Base-by-base conservation (phyloP, 2,888 invertebrate species). In the Mimumesa dahlbomi region DNA sequence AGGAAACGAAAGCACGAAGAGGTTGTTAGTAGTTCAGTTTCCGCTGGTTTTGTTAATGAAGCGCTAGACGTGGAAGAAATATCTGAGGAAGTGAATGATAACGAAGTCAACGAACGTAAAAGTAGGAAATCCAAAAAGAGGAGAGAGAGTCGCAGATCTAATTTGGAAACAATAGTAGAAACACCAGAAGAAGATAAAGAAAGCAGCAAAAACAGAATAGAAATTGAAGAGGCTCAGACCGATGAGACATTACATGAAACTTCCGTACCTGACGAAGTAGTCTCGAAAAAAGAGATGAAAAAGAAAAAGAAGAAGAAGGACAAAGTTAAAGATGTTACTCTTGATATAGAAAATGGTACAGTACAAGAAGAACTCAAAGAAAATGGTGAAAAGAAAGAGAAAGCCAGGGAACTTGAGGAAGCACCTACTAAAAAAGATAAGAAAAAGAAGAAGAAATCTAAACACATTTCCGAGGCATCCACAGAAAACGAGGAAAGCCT, bases 111-210 rank as follows among this genome's bases (percentile, higher is more conserved):
- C 16, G 87, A 88, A 53, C 71, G 67, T 7, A 83, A 78, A 54
- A 83, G 66, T 42, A 83, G 75, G 36, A 84, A 81, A 46, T 54
- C 62, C n/a, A 81, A 82, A 36, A 82, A 72, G 38, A 81, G 72
- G 25, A 85, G 79, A 42, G 62, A 76, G 6, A 59, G 69, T 11
- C 73, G 81, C 53, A 72, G 72, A 19, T 81, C 81, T 4, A 80
- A 62, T 69, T 68, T 88, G 19, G 87, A 86, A 68, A 88, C 88
- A 0, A 88, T 88, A 59, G 73, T 74, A 42, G 88, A 88, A 78
- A 79, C 61, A 22, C 78, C 85, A 5, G 70, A 73, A 21, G 77
- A 65, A 29, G 73, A 71, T 18, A 58, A 59, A 25, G 58, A 63
- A 42, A 2, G 7, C 5, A 22, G 57, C 63, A 59, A 14, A 29